phyloP scores from a whole-genome alignment of 2,797 vertebrate species.

The Chromis chromis region DNA sequence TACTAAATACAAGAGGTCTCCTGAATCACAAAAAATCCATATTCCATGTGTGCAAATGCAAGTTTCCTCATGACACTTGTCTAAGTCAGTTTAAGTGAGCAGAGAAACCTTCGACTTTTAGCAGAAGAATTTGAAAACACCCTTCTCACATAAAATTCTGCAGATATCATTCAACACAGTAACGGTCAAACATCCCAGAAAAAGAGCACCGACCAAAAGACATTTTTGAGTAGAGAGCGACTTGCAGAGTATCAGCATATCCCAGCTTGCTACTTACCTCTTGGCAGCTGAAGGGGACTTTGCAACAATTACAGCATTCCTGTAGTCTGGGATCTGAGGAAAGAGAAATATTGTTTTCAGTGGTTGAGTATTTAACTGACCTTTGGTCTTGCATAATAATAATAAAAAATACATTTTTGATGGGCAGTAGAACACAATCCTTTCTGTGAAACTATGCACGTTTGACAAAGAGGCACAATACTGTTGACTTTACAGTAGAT shows the following conservation, averaged over 20 bases:
- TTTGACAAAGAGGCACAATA: neutral
- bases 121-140: neutral
- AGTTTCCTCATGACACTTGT: neutral
- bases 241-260: too few relatives aligned
- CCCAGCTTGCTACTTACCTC: conserved; percentile 84
- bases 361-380: neutral
- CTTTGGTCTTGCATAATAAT: neutral
- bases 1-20: neutral
- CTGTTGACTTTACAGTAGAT: neutral
- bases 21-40: neutral
- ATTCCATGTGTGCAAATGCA: neutral
- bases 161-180: neutral
- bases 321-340: conserved; percentile 94
- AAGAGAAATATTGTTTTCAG: neutral
- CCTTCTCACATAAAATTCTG: neutral
- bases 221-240: neutral
- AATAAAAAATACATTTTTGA: neutral
- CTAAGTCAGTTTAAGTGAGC: neutral
- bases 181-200: neutral
- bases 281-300: conserved; percentile 97
- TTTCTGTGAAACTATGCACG: neutral
- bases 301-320: conserved; percentile 97
- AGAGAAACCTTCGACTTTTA: neutral
- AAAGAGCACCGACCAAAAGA: neutral
- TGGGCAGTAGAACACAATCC: neutral